Conservation (phyloP, 2,113 vertebrate genomes). For the Oryzias curvinotus region DNA sequence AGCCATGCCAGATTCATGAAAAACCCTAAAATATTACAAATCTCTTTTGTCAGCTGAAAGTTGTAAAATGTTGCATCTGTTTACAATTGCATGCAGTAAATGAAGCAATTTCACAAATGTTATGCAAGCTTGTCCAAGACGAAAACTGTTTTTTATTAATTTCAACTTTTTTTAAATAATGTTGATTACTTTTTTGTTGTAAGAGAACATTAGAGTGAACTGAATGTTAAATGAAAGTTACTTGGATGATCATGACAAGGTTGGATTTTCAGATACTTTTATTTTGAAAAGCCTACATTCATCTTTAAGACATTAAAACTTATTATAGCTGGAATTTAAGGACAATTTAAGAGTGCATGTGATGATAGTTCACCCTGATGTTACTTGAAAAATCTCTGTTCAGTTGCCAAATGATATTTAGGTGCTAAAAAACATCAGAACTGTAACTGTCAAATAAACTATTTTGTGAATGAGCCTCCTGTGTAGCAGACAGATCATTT, state of each 20-base stretch:
- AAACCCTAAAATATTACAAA: conserved; percentile 14
- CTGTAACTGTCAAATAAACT: conserved; percentile 54
- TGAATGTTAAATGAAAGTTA: conserved; percentile 67
- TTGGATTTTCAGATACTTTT: conserved; percentile 45
- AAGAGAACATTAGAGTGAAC: conserved; percentile 38
- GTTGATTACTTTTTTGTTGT: conserved; percentile 33
- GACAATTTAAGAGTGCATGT: conserved; percentile 30
- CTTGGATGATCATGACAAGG: conserved; percentile 56
- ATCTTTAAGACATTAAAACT: conserved; percentile 36
- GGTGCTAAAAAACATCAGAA: conserved; percentile 46
- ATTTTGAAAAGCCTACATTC: conserved; percentile 40
- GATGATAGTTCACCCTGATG: conserved; percentile 62
- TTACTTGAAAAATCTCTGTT: conserved; percentile 66
- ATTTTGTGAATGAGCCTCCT: conserved; percentile 39
- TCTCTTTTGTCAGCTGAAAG: conserved; percentile 28
- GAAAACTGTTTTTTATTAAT: conserved; percentile 28
- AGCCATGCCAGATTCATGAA: conserved; percentile 24
- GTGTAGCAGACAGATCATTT: conserved; percentile 20
- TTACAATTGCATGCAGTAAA: conserved; percentile 49
- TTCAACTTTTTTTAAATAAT: conserved; percentile 43
- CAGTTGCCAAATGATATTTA: conserved; percentile 47
- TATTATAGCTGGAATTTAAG: conserved; percentile 51
- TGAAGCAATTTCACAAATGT: conserved; percentile 10
- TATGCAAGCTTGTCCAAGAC: conserved; percentile 30
- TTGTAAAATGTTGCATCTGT: conserved; percentile 50